Evolutionary conservation across 2,113 vertebrate genomes (phyloP), one percentile per base, ranked within the genome.

Genomic region (Bucco capensis): DNA sequence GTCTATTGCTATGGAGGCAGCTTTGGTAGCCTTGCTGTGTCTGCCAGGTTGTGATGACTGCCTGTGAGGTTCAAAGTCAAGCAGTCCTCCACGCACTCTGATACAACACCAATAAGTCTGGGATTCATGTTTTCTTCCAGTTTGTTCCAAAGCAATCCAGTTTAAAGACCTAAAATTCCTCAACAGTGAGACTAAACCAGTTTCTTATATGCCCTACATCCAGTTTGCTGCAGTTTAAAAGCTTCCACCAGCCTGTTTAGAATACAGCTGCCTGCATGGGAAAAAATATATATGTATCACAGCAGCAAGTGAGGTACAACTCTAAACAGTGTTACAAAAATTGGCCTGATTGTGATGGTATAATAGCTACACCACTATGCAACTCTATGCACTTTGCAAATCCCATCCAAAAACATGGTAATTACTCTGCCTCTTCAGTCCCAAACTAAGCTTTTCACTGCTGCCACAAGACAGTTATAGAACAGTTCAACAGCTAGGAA

Each of bases 331-430:
- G 2, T 31, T 50, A 74, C 5, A 50, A 35, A 81, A 66, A 33
- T 4, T 54, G 47, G 16, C 25, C 25, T 46, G 64, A 64, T 27
- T 24, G 58, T 5, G 4, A 12, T 23, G 8, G 23, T 22, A 82
- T 50, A 12, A 40, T 2, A 77, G 35, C 28, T 31, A 35, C 22
- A 76, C 6, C 13, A 30, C 23, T 6, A 9, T 0, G 0, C 14
- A 83, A 31, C 51, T 72, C 40, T 37, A 17, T 9, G 19, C 23
- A 28, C 38, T 76, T 10, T 19, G 27, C n/a, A 88, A 73, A 77
- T 73, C 18, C 14, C 15, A 76, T 2, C 13, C 46, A 53, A 2
- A 87, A 37, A 38, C 0, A 64, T 9, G 19, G 16, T 15, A 35
- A 75, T 49, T 50, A 31, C 15, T 46, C 11, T 44, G n/a, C 30